Base-by-base conservation (phyloP, 1,140 invertebrate species). In the Drosophila guanche region DNA sequence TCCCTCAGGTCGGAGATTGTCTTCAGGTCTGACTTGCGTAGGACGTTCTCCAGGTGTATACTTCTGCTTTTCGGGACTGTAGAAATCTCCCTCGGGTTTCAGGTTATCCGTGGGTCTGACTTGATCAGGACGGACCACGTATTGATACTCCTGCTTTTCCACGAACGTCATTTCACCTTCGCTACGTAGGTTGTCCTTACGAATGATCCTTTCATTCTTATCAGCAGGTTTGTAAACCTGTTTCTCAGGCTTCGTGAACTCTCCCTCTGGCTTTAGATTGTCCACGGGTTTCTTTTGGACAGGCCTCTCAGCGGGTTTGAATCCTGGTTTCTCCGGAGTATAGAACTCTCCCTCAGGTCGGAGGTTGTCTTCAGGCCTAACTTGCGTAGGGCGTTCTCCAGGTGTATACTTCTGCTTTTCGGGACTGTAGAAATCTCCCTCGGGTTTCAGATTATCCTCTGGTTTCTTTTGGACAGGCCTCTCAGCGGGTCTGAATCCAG, bases 81-180 rank as follows among this genome's bases (percentile, higher is more conserved):
- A 91, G 76, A 95, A 95, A 2, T 94, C 92, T 12, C 94, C 94
- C 80, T 94, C 8, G 6, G 94, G 93, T 5, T 90, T 88, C 1
- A 96, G 76, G 91, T 96, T 94, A 78, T 95, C 94, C 60, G 93
- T 92, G 33, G 93, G 93, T 85, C 93, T 94, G 8, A 93, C 93
- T 16, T 92, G 93, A 20, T 92, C 92, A 41, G 92, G 92, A 48
- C 93, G 88, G 8, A 94, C 91, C 56, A 81, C 78, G 50, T 62
- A 75, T 37, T 76, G 62, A 58, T 79, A 79, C 20, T 94, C 93
- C 0, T 94, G 92, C 66, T 94, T 90, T 72, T 96, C 95, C 5
- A 93, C 83, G 27, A 84, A 91, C 0, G 81, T 91, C 93, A 51
- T 92, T 92, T 48, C 94, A 91, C 92, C 92, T 90, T 92, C 84